These are phyloP conservation scores for Oryzias sinensis DNA, from an alignment of 2,797 vertebrate species.

Conservation along the genomic window DNA sequence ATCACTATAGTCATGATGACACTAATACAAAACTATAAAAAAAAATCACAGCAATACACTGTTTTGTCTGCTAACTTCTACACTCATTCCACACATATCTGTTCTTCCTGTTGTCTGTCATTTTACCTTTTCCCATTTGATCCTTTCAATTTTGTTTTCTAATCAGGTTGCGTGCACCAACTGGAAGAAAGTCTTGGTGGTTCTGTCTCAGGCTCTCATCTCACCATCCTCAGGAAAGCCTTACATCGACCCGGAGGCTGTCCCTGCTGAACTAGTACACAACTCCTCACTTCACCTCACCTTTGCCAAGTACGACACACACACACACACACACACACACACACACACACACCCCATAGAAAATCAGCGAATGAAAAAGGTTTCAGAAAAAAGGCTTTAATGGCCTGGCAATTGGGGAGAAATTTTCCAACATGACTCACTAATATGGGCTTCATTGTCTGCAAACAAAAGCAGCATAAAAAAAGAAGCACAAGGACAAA, in stretches of 20 bases:
- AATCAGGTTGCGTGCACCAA: conserved; percentile 88
- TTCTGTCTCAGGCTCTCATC: conserved; percentile 87
- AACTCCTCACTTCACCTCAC: conserved; percentile 80
- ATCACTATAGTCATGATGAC: too few relatives aligned
- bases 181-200: conserved; percentile 94
- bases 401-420: too few relatives aligned
- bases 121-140: background rate
- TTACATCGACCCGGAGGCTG: conserved; percentile 83
- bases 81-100: too few relatives aligned
- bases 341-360: too few relatives aligned
- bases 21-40: too few relatives aligned
- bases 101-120: background rate
- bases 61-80: background rate
- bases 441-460: too few relatives aligned
- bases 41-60: background rate
- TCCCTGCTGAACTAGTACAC: conserved; percentile 84
- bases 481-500: too few relatives aligned
- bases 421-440: too few relatives aligned
- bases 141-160: background rate
- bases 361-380: too few relatives aligned
- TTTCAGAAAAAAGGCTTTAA: too few relatives aligned
- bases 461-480: too few relatives aligned
- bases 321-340: background rate
- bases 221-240: conserved; percentile 79
- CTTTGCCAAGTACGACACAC: conserved; percentile 70